These are phyloP conservation scores for Nansenia antarctica DNA, from an alignment of 2,113 vertebrate genomes.

Conservation along the genomic window DNA sequence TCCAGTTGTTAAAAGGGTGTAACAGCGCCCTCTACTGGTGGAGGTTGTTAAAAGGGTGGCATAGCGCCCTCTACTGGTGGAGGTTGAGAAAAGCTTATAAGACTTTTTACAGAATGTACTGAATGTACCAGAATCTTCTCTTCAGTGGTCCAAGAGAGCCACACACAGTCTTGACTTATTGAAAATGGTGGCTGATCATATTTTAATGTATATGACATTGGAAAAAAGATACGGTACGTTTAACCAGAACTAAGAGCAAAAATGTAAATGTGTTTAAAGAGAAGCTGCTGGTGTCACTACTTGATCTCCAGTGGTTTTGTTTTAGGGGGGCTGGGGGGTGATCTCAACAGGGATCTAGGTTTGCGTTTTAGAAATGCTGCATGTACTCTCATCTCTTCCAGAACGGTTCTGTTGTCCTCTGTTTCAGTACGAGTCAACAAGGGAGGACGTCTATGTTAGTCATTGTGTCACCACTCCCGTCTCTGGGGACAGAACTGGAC, in stretches of 20 bases:
- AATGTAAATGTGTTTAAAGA: conserved; percentile 61
- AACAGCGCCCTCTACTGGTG: no score
- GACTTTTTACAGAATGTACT: conserved; percentile 65
- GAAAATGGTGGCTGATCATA: conserved; percentile 59
- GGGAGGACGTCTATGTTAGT: conserved; percentile 43
- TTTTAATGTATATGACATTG: conserved; percentile 69
- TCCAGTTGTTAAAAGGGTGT: no score
- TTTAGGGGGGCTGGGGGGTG: conserved; percentile 52
- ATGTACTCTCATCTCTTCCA: conserved; percentile 74
- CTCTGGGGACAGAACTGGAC: conserved; percentile 44
- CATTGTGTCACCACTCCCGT: conserved; percentile 32
- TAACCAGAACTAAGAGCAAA: conserved; percentile 65
- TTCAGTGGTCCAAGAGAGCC: conserved; percentile 50
- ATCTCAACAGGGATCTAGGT: conserved; percentile 60
- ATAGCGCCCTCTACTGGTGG: no score
- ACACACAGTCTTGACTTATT: conserved; percentile 61
- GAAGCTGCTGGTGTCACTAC: conserved; percentile 53
- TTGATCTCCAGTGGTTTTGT: no score
- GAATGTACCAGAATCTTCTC: conserved; percentile 65
- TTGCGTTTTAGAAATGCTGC: conserved; percentile 85
- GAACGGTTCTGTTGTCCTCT: conserved; percentile 75
- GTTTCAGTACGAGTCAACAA: conserved; percentile 65
- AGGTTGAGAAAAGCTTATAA: conserved; percentile 51
- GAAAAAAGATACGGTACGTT: conserved; percentile 66
- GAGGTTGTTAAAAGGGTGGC: no score